These are phyloP conservation scores for Drosophila antonietae DNA, from an alignment of 2,888 invertebrate species.

Conservation along the genomic window DNA sequence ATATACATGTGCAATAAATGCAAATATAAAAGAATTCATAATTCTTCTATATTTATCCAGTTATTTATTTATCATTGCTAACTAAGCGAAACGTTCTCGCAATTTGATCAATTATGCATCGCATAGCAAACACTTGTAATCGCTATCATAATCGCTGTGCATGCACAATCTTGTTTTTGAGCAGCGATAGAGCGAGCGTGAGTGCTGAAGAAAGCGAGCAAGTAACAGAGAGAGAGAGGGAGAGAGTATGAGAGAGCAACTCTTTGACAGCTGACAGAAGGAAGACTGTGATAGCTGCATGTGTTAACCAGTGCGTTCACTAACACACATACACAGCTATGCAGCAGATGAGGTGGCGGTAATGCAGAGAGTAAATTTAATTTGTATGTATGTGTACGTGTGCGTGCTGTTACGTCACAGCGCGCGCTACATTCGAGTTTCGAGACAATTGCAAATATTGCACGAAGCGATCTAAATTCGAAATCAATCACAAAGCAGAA, in stretches of 20 bases:
- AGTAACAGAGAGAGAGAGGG: neutral
- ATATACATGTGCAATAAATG: neutral
- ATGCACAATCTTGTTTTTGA: constrained; percentile 19
- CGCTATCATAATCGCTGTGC: neutral
- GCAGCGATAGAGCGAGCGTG: neutral
- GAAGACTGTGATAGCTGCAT: constrained; percentile 39
- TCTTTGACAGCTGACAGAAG: constrained; percentile 21
- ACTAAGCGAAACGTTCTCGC: neutral
- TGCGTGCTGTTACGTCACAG: constrained; percentile 49
- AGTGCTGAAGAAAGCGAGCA: constrained; percentile 4
- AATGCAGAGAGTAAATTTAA: neutral
- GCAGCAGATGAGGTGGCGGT: neutral
- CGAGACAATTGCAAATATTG: constrained; percentile 43
- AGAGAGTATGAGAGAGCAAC: constrained; percentile 1
- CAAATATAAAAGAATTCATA: neutral
- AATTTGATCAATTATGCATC: constrained; percentile 24
- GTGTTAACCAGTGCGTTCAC: constrained; percentile 20
- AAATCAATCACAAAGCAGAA: constrained; percentile 43
- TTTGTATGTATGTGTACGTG: constrained; percentile 12
- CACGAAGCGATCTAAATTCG: constrained; percentile 44
- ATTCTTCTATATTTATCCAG: neutral
- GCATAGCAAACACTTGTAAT: constrained; percentile 17
- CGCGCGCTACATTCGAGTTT: constrained; percentile 32
- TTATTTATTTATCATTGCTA: neutral
- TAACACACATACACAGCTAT: neutral